phyloP scores from a whole-genome alignment of 2,888 invertebrate species.

The Dryobota labecula region DNA sequence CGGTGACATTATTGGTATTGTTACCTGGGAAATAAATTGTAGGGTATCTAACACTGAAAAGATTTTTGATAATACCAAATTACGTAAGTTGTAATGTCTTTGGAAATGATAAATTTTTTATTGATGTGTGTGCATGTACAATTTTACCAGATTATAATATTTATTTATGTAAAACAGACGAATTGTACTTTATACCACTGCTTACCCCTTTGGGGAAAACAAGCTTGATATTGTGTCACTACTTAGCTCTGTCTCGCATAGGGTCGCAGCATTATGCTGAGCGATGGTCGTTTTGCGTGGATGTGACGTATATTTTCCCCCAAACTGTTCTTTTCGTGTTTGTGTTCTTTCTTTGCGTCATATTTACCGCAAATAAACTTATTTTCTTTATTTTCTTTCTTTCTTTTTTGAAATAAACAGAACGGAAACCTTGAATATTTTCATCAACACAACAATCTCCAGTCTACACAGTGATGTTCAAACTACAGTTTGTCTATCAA shows the following conservation, averaged over 20 bases:
- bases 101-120: too few species aligned
- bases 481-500: background rate
- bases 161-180: too few species aligned
- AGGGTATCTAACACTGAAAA: background rate
- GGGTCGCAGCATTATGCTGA: too few species aligned
- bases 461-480: background rate
- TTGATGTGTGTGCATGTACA: background rate
- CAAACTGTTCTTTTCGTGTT: too few species aligned
- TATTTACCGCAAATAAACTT: too few species aligned
- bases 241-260: too few species aligned
- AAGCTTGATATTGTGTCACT: background rate
- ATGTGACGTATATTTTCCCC: too few species aligned
- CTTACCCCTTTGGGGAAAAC: too few species aligned
- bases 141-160: background rate
- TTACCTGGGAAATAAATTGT: constrained; percentile 11
- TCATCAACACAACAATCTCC: background rate
- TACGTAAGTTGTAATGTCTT: background rate
- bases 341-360: too few species aligned
- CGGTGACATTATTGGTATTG: constrained; percentile 8
- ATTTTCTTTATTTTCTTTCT: too few species aligned
- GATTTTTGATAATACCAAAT: background rate
- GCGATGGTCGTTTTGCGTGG: too few species aligned
- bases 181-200: background rate
- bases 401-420: background rate
- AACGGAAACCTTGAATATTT: background rate